phyloP scores from a whole-genome alignment of 1,140 invertebrate genomes.

The Bombus balteatus region DNA sequence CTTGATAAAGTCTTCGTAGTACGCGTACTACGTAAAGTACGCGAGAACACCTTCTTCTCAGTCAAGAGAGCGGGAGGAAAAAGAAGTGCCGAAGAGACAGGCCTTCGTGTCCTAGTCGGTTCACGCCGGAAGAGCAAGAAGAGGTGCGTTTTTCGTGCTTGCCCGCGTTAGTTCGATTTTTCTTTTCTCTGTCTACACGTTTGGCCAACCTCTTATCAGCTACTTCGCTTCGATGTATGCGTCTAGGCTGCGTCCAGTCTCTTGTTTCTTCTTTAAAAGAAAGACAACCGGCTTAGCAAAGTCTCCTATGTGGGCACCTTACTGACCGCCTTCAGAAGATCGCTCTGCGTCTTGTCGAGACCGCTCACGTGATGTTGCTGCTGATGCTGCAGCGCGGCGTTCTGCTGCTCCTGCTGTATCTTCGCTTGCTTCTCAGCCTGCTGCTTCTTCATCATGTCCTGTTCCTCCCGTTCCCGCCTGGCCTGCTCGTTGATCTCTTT shows the following conservation, averaged over 20 bases:
- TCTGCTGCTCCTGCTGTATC: conserved; percentile 84
- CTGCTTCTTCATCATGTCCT: conserved; percentile 94
- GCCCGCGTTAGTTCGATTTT: background rate
- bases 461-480: conserved; percentile 93
- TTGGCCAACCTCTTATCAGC: conserved; percentile 39
- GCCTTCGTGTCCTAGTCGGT: background rate
- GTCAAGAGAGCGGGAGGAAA: background rate
- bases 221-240: conserved; percentile 57
- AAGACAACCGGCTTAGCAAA: conserved; percentile 72
- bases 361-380: conserved; percentile 86
- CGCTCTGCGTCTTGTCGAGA: conserved; percentile 86
- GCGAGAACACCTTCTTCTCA: conserved; percentile 20
- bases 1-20: conserved; percentile 22
- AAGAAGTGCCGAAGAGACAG: background rate
- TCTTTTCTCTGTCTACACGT: background rate
- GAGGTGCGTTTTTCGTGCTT: background rate
- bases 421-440: conserved; percentile 93
- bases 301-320: conserved; percentile 86
- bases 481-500: conserved; percentile 98
- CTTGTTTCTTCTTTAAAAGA: conserved; percentile 72
- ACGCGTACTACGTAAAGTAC: background rate
- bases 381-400: conserved; percentile 85
- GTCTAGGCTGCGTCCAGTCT: conserved; percentile 60
- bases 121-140: conserved; percentile 17
- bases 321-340: conserved; percentile 86